Evolutionary conservation across 2,113 vertebrate genomes (phyloP).

Genomic region (Boulengeromyrus knoepffleri): DNA sequence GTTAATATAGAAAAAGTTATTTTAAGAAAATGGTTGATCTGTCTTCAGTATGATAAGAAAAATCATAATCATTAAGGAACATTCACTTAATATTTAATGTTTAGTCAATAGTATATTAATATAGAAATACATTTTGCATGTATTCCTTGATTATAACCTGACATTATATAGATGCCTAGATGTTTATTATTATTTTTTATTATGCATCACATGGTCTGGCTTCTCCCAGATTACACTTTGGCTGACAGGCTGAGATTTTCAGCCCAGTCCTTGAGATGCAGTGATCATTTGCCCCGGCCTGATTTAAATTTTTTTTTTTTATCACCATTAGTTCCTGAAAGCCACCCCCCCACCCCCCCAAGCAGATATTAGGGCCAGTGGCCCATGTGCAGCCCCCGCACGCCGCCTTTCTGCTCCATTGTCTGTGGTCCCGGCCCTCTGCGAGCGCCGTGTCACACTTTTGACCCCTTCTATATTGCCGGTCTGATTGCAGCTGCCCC

Average conservation of each 20-base stretch:
- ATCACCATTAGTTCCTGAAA: conserved; percentile 17
- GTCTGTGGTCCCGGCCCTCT: conserved; percentile 54
- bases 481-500: conserved; percentile 62
- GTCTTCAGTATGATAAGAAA: neutral
- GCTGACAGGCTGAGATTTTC: neutral
- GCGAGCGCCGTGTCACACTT: conserved; percentile 54
- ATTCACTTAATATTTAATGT: neutral
- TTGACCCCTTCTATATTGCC: conserved; percentile 64
- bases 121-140: neutral
- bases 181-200: neutral
- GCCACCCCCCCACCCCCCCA: conserved; percentile 34
- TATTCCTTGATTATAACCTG: neutral
- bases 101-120: neutral
- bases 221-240: neutral
- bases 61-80: neutral
- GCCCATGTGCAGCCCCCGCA: conserved; percentile 49
- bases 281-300: neutral
- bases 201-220: neutral
- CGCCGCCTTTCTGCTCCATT: conserved; percentile 57
- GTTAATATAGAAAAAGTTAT: conserved; percentile 11
- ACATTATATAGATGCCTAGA: neutral
- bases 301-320: neutral
- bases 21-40: neutral
- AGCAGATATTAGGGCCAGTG: conserved; percentile 51
- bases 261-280: neutral